Percentiles rank a stretch among this genome's conserved stretches.
These are phyloP conservation scores for Nematostella vectensis DNA, from an alignment of 92 coral and sea anemone genomes.

Conservation along the genomic window DNA sequence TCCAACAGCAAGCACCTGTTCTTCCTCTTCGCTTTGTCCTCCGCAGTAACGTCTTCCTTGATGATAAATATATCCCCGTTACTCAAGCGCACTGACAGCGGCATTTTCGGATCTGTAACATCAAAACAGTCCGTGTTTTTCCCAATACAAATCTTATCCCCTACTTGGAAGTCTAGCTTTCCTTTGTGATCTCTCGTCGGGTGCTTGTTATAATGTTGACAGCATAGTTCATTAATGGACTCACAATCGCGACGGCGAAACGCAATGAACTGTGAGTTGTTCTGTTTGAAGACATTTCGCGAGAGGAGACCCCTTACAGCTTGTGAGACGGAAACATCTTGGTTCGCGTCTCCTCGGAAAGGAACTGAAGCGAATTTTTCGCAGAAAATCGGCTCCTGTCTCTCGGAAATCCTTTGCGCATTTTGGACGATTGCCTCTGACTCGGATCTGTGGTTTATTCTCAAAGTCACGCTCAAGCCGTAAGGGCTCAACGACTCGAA, in stretches of 20 bases:
- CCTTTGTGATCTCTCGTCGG: slow-evolving; percentile 18
- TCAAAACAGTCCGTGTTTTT: slow-evolving; percentile 27
- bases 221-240: slow-evolving; percentile 27
- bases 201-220: slow-evolving; percentile 22
- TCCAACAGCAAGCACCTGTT: slow-evolving; percentile 15
- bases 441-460: slow-evolving; percentile 31
- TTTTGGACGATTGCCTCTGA: slow-evolving; percentile 21
- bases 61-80: slow-evolving; percentile 35
- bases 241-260: slow-evolving; percentile 21
- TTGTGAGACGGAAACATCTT: slow-evolving; percentile 6
- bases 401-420: slow-evolving; percentile 17
- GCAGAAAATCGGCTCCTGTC: slow-evolving; percentile 14
- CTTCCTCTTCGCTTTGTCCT: slow-evolving; percentile 10
- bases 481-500: slow-evolving; percentile 5
- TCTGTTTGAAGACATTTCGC: slow-evolving; percentile 8
- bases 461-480: slow-evolving; percentile 17
- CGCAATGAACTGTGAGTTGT: slow-evolving; percentile 27
- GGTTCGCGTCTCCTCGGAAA: background rate
- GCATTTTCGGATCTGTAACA: background rate
- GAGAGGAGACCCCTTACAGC: slow-evolving; percentile 8
- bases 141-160: slow-evolving; percentile 28
- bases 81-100: slow-evolving; percentile 1
- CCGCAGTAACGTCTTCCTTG: slow-evolving; percentile 6
- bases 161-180: slow-evolving; percentile 12
- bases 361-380: slow-evolving; percentile 8